Conservation (phyloP, 2,113 vertebrate genomes). For the Ahaetulla prasina region DNA sequence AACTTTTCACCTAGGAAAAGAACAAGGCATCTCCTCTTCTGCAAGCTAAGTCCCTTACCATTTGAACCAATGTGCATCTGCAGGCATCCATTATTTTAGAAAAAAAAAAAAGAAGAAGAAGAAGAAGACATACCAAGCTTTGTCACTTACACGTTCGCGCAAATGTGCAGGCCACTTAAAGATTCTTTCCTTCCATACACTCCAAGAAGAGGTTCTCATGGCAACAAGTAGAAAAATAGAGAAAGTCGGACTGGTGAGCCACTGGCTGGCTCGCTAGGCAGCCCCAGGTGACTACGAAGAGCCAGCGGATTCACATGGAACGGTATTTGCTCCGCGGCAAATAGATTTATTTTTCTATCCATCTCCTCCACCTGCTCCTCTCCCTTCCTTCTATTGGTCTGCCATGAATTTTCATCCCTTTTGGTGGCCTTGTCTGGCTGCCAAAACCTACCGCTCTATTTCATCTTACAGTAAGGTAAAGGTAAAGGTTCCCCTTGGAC, state of each 20-base stretch:
- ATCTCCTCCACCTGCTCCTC: slow-evolving; percentile 50
- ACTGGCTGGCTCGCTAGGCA: not conserved
- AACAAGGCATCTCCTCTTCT: not conserved
- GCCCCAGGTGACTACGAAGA: not conserved
- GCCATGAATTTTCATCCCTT: slow-evolving; percentile 15
- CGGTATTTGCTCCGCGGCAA: slow-evolving; percentile 10
- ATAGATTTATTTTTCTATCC: slow-evolving; percentile 41
- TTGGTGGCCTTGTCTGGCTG: not conserved
- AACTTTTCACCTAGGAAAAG: not conserved
- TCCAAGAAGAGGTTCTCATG: not conserved
- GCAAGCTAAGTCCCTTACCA: not conserved
- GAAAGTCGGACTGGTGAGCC: not conserved
- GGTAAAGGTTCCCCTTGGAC: no score
- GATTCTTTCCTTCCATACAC: not conserved
- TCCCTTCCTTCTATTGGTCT: slow-evolving; percentile 26
- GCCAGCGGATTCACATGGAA: slow-evolving; percentile 33
- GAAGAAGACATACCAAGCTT: not conserved
- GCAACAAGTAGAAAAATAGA: not conserved
- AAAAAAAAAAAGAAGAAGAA: not conserved
- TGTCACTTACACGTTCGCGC: not conserved
- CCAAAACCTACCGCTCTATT: not conserved
- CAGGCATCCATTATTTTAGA: not conserved
- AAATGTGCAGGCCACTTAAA: not conserved
- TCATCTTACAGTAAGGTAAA: not conserved
- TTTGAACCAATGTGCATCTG: not conserved